Conservation (phyloP, 2,888 invertebrate genomes). For the Chrysolina haemoptera region DNA sequence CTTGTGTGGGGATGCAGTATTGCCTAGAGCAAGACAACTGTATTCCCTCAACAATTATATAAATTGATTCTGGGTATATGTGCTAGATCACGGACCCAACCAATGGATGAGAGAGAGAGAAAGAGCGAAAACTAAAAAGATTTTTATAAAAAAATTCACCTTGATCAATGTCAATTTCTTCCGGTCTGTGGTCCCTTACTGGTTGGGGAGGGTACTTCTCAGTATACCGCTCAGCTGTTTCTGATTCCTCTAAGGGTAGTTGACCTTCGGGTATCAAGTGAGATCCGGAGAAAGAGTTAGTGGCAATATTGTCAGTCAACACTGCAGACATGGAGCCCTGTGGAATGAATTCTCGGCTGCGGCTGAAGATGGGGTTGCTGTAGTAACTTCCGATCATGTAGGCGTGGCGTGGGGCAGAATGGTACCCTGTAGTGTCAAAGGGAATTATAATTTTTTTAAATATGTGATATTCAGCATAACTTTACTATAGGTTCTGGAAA, state of each 20-base stretch:
- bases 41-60: no score
- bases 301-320: constrained; percentile 66
- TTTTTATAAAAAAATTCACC: no score
- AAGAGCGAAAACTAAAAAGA: no score
- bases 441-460: constrained; percentile 15
- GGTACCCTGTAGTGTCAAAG: constrained; percentile 28
- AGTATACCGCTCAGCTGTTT: constrained; percentile 37
- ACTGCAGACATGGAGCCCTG: constrained; percentile 68
- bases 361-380: constrained; percentile 55
- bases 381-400: constrained; percentile 66
- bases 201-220: constrained; percentile 29
- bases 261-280: constrained; percentile 39
- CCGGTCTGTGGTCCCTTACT: constrained; percentile 10
- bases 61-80: no score
- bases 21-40: no score
- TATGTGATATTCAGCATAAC: no score
- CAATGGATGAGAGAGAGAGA: no score
- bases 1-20: no score
- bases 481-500: no score
- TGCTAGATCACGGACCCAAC: no score
- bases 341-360: constrained; percentile 48
- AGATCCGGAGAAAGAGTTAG: constrained; percentile 65
- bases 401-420: constrained; percentile 14
- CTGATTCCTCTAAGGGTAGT: constrained; percentile 41
- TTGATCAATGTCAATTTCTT: not conserved